These are phyloP conservation scores for Dolichopus griseipennis DNA, from an alignment of 2,888 invertebrate species.

Conservation along the genomic window DNA sequence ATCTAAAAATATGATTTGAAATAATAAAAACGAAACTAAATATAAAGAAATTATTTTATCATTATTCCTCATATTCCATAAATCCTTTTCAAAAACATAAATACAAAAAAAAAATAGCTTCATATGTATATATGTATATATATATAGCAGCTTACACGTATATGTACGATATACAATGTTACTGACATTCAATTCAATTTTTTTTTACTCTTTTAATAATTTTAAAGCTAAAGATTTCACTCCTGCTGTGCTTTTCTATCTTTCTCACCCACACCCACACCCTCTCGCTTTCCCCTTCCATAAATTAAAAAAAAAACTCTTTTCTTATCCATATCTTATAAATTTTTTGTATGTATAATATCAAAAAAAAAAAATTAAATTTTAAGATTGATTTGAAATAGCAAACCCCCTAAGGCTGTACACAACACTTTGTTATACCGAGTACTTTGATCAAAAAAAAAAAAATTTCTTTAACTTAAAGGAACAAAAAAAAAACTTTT, in stretches of 20 bases:
- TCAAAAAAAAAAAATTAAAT: background rate
- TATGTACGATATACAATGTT: background rate
- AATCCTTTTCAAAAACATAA: background rate
- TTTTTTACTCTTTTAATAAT: background rate
- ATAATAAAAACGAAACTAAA: background rate
- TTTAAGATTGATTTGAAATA: slow-evolving; percentile 6
- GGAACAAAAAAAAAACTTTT: too few relatives aligned
- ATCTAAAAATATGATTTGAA: background rate
- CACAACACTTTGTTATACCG: background rate
- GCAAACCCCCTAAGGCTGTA: background rate
- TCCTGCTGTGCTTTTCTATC: too few relatives aligned
- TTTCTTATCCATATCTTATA: background rate
- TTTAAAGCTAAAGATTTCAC: too few relatives aligned
- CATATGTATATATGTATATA: too few relatives aligned
- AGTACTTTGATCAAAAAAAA: too few relatives aligned
- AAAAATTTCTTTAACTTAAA: too few relatives aligned
- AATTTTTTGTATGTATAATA: background rate
- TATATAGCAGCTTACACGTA: background rate
- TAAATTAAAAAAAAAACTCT: too few relatives aligned
- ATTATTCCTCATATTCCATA: background rate
- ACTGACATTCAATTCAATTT: background rate
- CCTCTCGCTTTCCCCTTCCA: too few relatives aligned
- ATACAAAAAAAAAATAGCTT: too few relatives aligned
- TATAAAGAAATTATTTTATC: background rate
- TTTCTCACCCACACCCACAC: too few relatives aligned